Base-by-base conservation (phyloP, 2,888 invertebrate genomes). In the Dryobota labecula region DNA sequence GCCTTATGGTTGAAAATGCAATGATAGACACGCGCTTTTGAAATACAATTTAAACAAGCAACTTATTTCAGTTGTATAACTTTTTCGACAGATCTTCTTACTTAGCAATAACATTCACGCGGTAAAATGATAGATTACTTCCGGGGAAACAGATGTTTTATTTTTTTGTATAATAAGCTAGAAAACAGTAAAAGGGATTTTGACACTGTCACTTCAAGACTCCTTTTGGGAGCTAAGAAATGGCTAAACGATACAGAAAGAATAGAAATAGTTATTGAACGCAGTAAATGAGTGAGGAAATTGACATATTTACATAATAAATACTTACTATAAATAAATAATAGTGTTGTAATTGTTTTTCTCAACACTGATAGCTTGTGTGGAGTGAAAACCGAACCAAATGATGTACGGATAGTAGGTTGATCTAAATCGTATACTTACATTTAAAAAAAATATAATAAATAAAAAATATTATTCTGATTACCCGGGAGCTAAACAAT, bases 21-120 rank as follows among this genome's bases (percentile, higher is more conserved):
- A 41, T 27, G 15, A 70, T 4, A 11, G 67, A 49, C 2, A 24
- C n/a, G 27, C 2, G 8, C 30, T 73, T 36, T n/a, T 71, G 30
- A 60, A 62, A 49, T 43, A 49, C 18, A 15, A 27, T 15, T 33
- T 24, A 24, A 38, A 71, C 24, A 30, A 47, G 36, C 57, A 27
- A 36, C 20, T 18, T 7, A 47, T 38, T 38, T 73, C 11, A 27
- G 1, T 45, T 54, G 38, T 27, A 36, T 0, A 33, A 58, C 4
- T 9, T 27, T 56, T 45, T 33, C 18, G 4, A 72, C 6, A 43
- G 5, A 30, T 33, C 27, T 61, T 15, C 24, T 20, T 33, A 53
- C 41, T 20, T 53, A 69, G 9, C 1, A 45, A 38, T n/a, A 53
- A 30, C 15, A 53, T 20, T 27, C 8, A 68, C 18, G n/a, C 8